Evolutionary conservation across 2,113 vertebrate species (phyloP).

Genomic region (Formicarius rufipectus): DNA sequence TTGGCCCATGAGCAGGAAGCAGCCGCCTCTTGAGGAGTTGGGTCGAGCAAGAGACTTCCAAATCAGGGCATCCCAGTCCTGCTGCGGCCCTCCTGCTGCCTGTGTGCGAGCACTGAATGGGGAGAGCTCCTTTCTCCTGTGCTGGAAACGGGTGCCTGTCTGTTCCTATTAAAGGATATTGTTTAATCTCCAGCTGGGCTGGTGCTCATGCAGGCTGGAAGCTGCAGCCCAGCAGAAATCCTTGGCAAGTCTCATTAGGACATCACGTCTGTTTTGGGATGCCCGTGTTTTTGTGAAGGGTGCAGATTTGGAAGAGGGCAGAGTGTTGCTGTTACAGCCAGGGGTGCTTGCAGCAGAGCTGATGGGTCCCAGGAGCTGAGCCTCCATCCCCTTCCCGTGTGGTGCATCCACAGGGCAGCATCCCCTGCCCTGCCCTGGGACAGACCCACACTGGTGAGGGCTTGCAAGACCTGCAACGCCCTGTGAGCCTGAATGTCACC

Average conservation of each 20-base stretch:
- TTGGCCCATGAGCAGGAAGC: not conserved
- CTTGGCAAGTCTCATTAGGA: not conserved
- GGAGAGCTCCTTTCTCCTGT: not conserved
- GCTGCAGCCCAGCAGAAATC: not conserved
- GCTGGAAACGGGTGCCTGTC: not conserved
- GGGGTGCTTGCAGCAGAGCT: not conserved
- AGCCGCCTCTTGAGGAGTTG: not conserved
- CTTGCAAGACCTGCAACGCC: not conserved
- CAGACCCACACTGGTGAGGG: not conserved
- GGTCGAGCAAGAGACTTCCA: constrained; percentile 23
- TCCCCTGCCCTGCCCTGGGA: not conserved
- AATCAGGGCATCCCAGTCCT: not conserved
- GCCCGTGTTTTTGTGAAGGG: not conserved
- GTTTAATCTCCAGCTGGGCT: not conserved
- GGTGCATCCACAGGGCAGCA: not conserved
- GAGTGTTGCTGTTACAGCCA: not conserved
- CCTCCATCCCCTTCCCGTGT: not conserved
- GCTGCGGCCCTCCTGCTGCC: rapidly evolving
- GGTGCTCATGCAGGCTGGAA: not conserved
- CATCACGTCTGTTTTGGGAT: not conserved
- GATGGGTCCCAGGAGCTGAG: not conserved
- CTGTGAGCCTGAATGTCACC: not conserved
- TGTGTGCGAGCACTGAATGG: not conserved
- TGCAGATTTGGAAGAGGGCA: not conserved
- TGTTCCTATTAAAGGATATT: constrained; percentile 41